Percentiles rank a stretch among this genome's conserved stretches.
phyloP scores from a whole-genome alignment of 2,113 vertebrate genomes.

The Camelus bactrianus region DNA sequence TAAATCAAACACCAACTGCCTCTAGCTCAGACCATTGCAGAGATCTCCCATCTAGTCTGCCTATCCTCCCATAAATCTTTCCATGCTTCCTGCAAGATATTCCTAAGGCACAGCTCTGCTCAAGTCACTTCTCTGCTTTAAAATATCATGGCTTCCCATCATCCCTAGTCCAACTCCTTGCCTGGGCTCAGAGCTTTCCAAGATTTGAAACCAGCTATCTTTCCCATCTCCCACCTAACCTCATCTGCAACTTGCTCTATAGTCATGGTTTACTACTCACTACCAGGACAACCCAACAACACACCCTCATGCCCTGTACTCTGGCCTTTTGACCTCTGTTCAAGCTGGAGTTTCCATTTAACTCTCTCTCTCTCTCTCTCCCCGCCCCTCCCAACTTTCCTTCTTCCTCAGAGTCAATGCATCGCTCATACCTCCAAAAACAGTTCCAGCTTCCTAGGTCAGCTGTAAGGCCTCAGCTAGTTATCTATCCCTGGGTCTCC shows the following conservation, averaged over 20 bases:
- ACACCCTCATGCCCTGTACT: neutral
- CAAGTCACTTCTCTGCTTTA: neutral
- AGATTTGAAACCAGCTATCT: neutral
- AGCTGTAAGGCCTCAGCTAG: neutral
- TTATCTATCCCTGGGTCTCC: neutral
- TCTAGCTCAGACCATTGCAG: neutral
- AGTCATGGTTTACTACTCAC: neutral
- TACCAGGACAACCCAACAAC: neutral
- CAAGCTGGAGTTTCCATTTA: neutral
- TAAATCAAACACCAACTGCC: neutral
- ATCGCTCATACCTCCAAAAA: neutral
- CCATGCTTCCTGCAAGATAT: neutral
- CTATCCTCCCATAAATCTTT: neutral
- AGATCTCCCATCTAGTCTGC: too few relatives aligned
- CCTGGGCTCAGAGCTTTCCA: neutral
- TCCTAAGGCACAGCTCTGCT: neutral
- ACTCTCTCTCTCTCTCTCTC: neutral
- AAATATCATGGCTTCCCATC: neutral
- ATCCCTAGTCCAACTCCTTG: neutral
- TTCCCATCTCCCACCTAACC: neutral
- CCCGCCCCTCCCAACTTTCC: neutral
- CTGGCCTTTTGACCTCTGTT: neutral
- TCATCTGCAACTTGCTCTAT: neutral
- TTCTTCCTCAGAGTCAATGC: neutral
- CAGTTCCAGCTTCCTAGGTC: neutral